These are phyloP conservation scores for Cassiopea xamachana DNA, from an alignment of 30 jellyfish, hydroid and myxozoan species.

Conservation along the genomic window DNA sequence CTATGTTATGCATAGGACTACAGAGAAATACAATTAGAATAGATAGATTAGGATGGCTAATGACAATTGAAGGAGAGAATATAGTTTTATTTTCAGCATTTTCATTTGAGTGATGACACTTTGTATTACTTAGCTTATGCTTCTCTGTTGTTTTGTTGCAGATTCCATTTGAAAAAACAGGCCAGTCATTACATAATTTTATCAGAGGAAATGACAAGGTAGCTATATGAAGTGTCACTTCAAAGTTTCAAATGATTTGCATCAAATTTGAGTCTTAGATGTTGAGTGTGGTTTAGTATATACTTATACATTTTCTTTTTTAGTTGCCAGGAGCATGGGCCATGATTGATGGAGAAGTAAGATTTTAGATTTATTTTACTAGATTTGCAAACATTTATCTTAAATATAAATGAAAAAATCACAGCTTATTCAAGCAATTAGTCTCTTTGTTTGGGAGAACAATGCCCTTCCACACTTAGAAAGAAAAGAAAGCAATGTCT, in stretches of 20 bases:
- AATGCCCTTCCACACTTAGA: no score
- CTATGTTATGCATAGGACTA: no score
- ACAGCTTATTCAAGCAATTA: no score
- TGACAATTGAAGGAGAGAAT: no score
- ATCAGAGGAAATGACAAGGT: slow-evolving; percentile 99
- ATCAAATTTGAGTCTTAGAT: neutral
- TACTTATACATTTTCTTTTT: neutral
- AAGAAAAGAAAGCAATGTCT: no score
- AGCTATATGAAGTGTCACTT: neutral
- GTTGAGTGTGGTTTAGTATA: neutral
- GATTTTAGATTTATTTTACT: no score
- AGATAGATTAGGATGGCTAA: no score
- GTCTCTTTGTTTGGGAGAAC: no score
- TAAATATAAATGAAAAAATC: no score
- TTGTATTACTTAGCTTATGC: neutral
- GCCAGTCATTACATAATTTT: slow-evolving; percentile 80
- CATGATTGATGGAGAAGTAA: slow-evolving; percentile 94
- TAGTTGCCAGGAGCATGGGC: slow-evolving; percentile 99
- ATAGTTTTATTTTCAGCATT: neutral
- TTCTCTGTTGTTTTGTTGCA: slow-evolving; percentile 2
- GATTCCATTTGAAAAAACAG: slow-evolving; percentile 92
- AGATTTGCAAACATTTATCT: no score
- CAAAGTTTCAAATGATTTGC: neutral
- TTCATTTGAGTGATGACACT: neutral
- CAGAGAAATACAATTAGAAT: no score